A percentile compares a stretch with the other conserved stretches of the same genome.
phyloP scores from a whole-genome alignment of 2,888 invertebrate genomes.

The Dexiosoma caninum region DNA sequence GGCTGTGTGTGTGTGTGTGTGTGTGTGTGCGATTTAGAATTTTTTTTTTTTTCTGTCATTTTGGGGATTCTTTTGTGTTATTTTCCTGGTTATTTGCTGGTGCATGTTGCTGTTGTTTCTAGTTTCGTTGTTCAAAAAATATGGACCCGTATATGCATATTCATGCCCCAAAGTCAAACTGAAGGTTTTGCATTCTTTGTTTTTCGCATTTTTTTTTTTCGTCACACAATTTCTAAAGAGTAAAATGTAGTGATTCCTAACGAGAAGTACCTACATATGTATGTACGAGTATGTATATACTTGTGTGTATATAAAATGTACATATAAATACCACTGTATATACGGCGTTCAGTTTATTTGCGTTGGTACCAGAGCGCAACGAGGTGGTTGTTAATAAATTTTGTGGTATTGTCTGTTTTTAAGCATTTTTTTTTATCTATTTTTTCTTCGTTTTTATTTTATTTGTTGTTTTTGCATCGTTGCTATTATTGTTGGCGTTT shows the following conservation, averaged over 20 bases:
- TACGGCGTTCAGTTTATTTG: neutral
- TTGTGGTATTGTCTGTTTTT: slow-evolving; percentile 59
- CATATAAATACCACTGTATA: neutral
- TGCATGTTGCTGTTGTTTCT: slow-evolving; percentile 36
- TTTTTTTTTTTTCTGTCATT: too few relatives aligned
- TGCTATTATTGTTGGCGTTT: slow-evolving; percentile 12
- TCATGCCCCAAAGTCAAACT: slow-evolving; percentile 61
- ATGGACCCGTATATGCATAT: slow-evolving; percentile 58
- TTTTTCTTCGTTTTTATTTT: neutral
- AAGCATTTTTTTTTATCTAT: slow-evolving; percentile 51
- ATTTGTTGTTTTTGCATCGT: slow-evolving; percentile 15
- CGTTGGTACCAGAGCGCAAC: slow-evolving; percentile 12
- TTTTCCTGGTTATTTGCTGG: slow-evolving; percentile 48
- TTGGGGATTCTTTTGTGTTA: too few relatives aligned
- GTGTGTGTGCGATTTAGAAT: neutral
- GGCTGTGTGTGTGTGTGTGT: neutral
- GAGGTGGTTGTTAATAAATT: slow-evolving; percentile 62
- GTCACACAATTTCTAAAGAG: slow-evolving; percentile 15
- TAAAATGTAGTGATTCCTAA: slow-evolving; percentile 51
- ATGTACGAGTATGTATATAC: neutral
- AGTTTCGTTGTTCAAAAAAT: slow-evolving; percentile 48
- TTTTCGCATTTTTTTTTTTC: slow-evolving; percentile 7
- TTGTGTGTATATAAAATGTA: neutral
- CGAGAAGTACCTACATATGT: neutral
- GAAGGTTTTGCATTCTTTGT: slow-evolving; percentile 36